Percentiles rank a stretch among this genome's conserved stretches.
These are phyloP conservation scores for Zaprionus lineosus DNA, from an alignment of 2,888 invertebrate genomes.

Conservation along the genomic window DNA sequence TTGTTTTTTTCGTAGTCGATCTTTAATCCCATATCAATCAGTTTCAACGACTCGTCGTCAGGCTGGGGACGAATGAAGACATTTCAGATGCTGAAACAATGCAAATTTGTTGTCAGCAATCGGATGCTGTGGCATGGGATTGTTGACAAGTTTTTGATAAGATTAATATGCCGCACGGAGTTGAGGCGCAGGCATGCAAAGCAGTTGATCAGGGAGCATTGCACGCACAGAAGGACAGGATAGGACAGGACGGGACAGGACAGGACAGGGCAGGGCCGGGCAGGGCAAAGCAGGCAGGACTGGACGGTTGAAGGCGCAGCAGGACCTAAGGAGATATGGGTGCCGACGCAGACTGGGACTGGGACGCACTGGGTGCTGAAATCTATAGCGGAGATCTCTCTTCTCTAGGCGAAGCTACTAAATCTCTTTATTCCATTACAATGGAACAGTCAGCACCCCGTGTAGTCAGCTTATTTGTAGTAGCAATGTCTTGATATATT, in stretches of 20 bases:
- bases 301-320: constrained; percentile 18
- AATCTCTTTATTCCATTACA: constrained; percentile 73
- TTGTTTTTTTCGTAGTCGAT: too few species aligned
- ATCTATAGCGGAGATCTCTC: constrained; percentile 25
- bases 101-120: constrained; percentile 62
- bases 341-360: too few species aligned
- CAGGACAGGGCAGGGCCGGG: constrained; percentile 15
- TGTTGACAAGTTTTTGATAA: constrained; percentile 77
- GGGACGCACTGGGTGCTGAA: constrained; percentile 14
- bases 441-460: constrained; percentile 32
- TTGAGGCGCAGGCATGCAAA: constrained; percentile 64
- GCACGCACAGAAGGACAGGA: constrained; percentile 71
- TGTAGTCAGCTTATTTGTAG: constrained; percentile 67
- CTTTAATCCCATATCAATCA: too few species aligned
- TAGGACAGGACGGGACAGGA: constrained; percentile 6
- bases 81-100: constrained; percentile 56
- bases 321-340: constrained; percentile 26
- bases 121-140: constrained; percentile 43
- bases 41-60: too few species aligned
- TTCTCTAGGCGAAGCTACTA: constrained; percentile 60
- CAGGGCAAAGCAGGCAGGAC: constrained; percentile 1
- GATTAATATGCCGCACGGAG: constrained; percentile 70
- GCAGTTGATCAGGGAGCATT: constrained; percentile 61
- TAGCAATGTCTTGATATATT: constrained; percentile 74
- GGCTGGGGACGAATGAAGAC: constrained; percentile 48